phyloP scores from a whole-genome alignment of 92 coral and sea anemone genomes.

The Plumapathes pennacea region DNA sequence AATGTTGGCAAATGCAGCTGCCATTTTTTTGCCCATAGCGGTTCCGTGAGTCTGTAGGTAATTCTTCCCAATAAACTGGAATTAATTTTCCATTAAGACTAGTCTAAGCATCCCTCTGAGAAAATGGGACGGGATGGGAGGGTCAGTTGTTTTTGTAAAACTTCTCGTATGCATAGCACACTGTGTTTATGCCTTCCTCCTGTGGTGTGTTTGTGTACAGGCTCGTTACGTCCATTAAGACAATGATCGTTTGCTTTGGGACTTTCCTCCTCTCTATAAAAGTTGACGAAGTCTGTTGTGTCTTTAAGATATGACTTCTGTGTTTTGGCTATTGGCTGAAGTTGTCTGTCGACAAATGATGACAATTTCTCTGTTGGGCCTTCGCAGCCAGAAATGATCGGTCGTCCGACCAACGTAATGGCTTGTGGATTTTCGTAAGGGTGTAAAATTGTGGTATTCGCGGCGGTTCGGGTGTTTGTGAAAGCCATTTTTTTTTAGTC shows the following conservation, averaged over 20 bases:
- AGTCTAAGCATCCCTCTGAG: slow-evolving; percentile 18
- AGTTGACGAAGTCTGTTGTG: slow-evolving; percentile 8
- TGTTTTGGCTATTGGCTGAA: slow-evolving; percentile 19
- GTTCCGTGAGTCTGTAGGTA: too few species aligned
- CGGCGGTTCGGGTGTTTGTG: slow-evolving; percentile 32
- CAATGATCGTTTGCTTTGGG: slow-evolving; percentile 8
- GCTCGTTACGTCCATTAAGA: slow-evolving; percentile 16
- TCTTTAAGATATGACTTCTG: slow-evolving; percentile 31
- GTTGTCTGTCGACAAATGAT: slow-evolving; percentile 20
- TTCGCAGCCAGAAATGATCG: slow-evolving; percentile 15
- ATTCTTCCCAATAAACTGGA: too few species aligned
- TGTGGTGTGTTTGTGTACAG: slow-evolving; percentile 23
- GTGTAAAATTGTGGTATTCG: slow-evolving; percentile 47
- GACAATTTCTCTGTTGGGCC: slow-evolving; percentile 18
- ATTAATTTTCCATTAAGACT: slow-evolving; percentile 11
- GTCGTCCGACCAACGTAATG: slow-evolving; percentile 11
- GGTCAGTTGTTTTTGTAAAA: background rate
- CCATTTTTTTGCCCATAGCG: too few species aligned
- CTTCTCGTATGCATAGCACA: slow-evolving; percentile 17
- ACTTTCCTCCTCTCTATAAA: slow-evolving; percentile 21
- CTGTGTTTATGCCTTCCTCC: slow-evolving; percentile 14
- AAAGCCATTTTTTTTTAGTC: slow-evolving; percentile 24
- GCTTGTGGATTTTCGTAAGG: slow-evolving; percentile 52
- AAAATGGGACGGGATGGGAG: slow-evolving; percentile 11
- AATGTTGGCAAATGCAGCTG: too few species aligned